Evolutionary conservation across 2,797 vertebrate genomes (phyloP).

Genomic region (Poecilia velifera): DNA sequence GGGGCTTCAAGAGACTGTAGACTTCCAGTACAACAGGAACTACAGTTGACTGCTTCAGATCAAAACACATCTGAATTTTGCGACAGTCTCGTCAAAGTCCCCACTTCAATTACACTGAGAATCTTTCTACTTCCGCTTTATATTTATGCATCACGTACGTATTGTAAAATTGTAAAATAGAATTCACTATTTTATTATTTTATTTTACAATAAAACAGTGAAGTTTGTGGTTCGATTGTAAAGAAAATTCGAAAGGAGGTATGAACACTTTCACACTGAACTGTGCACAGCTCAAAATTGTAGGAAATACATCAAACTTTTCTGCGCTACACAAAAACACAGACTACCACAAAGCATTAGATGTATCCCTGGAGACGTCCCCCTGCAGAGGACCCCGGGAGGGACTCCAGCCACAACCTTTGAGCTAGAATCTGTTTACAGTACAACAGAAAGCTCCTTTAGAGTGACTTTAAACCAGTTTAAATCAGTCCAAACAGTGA

Average conservation of each 20-base stretch:
- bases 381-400: constrained; percentile 38
- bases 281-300: constrained; percentile 20
- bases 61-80: neutral
- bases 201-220: neutral
- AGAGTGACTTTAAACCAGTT: constrained; percentile 69
- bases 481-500: constrained; percentile 60
- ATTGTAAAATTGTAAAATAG: too few relatives aligned
- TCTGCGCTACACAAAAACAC: constrained; percentile 8
- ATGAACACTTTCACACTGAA: neutral
- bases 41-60: neutral
- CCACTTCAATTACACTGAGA: neutral
- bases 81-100: neutral
- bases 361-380: constrained; percentile 41
- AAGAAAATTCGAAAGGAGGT: neutral
- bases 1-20: neutral
- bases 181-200: too few relatives aligned
- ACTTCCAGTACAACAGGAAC: neutral
- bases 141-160: neutral
- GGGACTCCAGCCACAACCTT: constrained; percentile 50
- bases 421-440: constrained; percentile 69
- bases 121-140: neutral
- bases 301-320: constrained; percentile 13
- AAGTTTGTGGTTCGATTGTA: neutral
- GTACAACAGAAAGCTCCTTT: constrained; percentile 61
- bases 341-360: constrained; percentile 26